Base-by-base conservation (phyloP, 2,113 vertebrate species). In the Turdus rufiventris region DNA sequence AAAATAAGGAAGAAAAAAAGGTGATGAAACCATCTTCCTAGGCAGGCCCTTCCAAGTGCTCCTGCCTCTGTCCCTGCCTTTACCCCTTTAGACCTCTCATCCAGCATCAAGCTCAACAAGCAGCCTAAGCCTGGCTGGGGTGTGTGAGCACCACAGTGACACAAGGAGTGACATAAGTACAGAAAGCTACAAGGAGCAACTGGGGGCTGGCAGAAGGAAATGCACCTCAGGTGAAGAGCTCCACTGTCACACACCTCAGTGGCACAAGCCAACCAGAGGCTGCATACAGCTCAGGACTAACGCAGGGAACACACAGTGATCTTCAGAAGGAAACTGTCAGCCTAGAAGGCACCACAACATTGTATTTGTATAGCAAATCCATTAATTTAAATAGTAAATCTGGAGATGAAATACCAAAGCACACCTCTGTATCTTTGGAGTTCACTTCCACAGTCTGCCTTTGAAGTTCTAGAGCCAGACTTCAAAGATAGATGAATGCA, bases 401-500 rank as follows among this genome's bases (percentile, higher is more conserved):
- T 76, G 70, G 38, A 76, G 33, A 58, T 58, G 63, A 93, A 73
- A 61, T 25, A 70, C 17, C 2, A 3, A 87, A 85, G 26, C 7
- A 23, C n/a, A 42, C 11, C 6, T 72, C 40, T 54, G 2, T 29
- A 8, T 40, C 56, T 70, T 86, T 43, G 28, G 51, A 83, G 25
- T 45, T 38, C 10, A 58, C 34, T 92, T 76, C 23, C 31, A 33
- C 18, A 63, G 43, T 19, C 48, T 54, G 34, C 43, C 48, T 93
- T 88, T 87, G 66, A 93, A 85, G 45, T 48, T 93, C 75, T 73
- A 80, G 31, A 88, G 24, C 5, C 56, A 67, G 17, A 85, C 15
- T 68, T 73, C 56, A 56, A 84, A 89, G 33, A 23, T 23, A 51
- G 1, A 43, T 0, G 1, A 61, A 66, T 26, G 56, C 15, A 67